phyloP scores from a whole-genome alignment of 2,888 invertebrate species.

The Odontothrips loti region DNA sequence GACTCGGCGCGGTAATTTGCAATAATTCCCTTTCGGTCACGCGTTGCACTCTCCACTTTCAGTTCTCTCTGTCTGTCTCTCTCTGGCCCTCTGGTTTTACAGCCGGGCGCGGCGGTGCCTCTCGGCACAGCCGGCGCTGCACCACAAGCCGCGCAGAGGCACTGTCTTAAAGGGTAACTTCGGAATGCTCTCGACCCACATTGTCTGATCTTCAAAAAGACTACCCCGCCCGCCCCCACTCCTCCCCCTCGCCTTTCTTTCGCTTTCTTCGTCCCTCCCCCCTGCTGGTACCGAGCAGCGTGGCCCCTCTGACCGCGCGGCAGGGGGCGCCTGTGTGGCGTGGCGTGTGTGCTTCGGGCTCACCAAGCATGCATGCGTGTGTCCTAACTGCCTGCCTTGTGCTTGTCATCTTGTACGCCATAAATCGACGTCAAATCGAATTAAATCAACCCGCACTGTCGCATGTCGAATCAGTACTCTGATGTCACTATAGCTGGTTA shows the following conservation, averaged over 20 bases:
- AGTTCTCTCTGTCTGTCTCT: background rate
- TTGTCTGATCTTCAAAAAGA: constrained; percentile 13
- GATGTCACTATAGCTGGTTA: too few relatives aligned
- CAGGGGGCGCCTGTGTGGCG: too few relatives aligned
- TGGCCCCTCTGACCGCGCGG: too few relatives aligned
- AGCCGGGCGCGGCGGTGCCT: background rate
- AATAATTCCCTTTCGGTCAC: too few relatives aligned
- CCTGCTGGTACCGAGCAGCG: too few relatives aligned
- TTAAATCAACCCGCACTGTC: too few relatives aligned
- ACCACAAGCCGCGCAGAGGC: background rate
- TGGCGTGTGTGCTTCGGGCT: too few relatives aligned
- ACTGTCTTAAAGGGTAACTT: constrained; percentile 2
- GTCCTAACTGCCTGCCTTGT: background rate
- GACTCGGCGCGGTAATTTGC: too few relatives aligned
- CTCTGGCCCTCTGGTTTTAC: background rate
- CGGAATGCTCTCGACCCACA: constrained; percentile 20
- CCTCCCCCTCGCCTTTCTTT: background rate
- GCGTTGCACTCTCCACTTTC: too few relatives aligned
- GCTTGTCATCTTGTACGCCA: background rate
- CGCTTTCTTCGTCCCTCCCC: background rate
- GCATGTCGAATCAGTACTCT: too few relatives aligned
- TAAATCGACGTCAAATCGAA: too few relatives aligned
- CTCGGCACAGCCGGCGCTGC: background rate
- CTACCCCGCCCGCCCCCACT: background rate
- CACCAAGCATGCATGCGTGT: too few relatives aligned